Evolutionary conservation across 2,888 invertebrate genomes (phyloP).

Genomic region (Philhelius pedissequus): DNA sequence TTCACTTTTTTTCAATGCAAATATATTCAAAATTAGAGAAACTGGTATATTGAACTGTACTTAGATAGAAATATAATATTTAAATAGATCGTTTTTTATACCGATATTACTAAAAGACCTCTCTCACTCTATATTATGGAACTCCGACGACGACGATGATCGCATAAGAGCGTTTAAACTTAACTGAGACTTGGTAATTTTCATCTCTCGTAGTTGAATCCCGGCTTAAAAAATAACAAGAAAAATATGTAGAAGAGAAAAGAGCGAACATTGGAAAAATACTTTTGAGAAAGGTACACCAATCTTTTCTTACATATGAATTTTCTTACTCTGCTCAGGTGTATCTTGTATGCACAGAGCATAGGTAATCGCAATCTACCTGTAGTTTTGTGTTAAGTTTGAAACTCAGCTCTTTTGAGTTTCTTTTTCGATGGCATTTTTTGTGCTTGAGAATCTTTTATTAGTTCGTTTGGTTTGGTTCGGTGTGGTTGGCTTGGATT

Average conservation of each 20-base stretch:
- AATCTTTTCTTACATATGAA: slow-evolving; percentile 16
- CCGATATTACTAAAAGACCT: not conserved
- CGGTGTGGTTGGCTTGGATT: not conserved
- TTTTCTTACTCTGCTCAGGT: slow-evolving; percentile 60
- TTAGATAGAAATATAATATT: not conserved
- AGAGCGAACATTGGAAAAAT: slow-evolving; percentile 7
- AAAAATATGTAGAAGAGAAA: slow-evolving; percentile 21
- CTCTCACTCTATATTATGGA: slow-evolving; percentile 18
- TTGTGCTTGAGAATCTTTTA: slow-evolving; percentile 51
- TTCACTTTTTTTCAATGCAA: slow-evolving; percentile 49
- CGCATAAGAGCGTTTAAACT: slow-evolving; percentile 45
- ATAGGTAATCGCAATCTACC: slow-evolving; percentile 62
- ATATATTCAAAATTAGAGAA: not conserved
- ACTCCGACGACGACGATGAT: no score
- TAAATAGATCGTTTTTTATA: not conserved
- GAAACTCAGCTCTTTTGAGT: slow-evolving; percentile 25
- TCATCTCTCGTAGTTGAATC: slow-evolving; percentile 11
- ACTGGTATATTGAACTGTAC: not conserved
- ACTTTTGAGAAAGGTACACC: not conserved
- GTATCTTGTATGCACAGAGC: slow-evolving; percentile 67
- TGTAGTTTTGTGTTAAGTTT: slow-evolving; percentile 45
- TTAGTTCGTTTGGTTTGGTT: slow-evolving; percentile 22
- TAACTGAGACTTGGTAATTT: slow-evolving; percentile 25
- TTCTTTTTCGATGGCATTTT: slow-evolving; percentile 42
- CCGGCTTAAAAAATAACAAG: not conserved